Evolutionary conservation across 2,797 vertebrate genomes (phyloP).

Genomic region (Avahi laniger): DNA sequence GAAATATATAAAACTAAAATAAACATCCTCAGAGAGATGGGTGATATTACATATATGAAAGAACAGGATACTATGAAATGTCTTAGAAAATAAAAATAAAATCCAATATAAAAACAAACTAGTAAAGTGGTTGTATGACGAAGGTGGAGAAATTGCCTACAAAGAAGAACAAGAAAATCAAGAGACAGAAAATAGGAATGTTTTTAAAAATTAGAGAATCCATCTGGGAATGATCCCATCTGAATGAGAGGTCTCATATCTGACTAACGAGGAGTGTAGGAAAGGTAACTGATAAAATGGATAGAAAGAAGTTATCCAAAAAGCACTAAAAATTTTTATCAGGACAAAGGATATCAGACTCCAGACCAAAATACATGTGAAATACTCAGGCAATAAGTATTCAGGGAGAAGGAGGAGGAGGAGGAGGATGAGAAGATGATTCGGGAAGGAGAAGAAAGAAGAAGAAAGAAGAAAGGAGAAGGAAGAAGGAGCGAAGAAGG

Average conservation of each 20-base stretch:
- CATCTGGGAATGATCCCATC: background rate
- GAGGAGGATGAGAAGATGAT: too few relatives aligned
- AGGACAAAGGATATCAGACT: background rate
- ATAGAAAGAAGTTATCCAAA: background rate
- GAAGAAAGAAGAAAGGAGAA: too few relatives aligned
- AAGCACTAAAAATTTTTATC: background rate
- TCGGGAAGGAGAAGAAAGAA: too few relatives aligned
- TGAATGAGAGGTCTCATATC: background rate
- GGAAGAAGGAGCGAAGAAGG: background rate
- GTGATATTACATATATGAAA: background rate
- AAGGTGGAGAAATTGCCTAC: background rate
- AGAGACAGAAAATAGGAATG: background rate
- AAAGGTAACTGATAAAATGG: background rate
- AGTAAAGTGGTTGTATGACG: background rate
- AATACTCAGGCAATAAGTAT: background rate
- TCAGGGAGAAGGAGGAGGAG: too few relatives aligned
- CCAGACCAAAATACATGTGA: background rate
- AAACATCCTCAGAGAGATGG: background rate
- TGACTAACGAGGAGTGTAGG: background rate
- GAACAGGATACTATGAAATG: background rate
- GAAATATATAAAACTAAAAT: slow-evolving; percentile 2
- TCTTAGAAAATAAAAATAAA: slow-evolving; percentile 1
- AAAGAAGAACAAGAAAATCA: background rate
- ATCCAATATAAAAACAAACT: background rate
- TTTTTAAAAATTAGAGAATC: background rate